Conservation (phyloP, 1,140 invertebrate genomes). For the Hyphantria cunea region DNA sequence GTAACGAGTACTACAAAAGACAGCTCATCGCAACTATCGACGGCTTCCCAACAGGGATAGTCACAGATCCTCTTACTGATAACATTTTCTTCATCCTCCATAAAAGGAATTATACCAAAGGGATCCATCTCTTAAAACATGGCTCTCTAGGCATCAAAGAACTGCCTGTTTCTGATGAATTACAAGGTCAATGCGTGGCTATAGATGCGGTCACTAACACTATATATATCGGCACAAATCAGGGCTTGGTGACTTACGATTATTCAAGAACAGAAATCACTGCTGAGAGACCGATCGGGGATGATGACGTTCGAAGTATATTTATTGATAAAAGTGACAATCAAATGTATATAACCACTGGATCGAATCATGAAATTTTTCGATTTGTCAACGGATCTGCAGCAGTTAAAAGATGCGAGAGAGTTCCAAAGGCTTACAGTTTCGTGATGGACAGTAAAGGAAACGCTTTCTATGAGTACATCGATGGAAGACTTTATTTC, state of each 20-base stretch:
- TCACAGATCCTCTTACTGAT: conserved; percentile 62
- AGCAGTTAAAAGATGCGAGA: conserved; percentile 68
- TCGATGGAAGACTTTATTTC: conserved; percentile 72
- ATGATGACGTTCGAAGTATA: conserved; percentile 67
- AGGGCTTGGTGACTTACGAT: conserved; percentile 65
- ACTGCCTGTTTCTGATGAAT: conserved; percentile 60
- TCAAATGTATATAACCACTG: conserved; percentile 71
- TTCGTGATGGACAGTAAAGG: conserved; percentile 67
- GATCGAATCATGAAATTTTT: conserved; percentile 64
- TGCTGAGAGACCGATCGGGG: conserved; percentile 67
- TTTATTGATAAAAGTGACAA: conserved; percentile 70
- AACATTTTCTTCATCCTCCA: conserved; percentile 71
- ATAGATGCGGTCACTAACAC: conserved; percentile 53
- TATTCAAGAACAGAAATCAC: conserved; percentile 57
- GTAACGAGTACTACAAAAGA: conserved; percentile 66
- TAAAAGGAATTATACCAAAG: conserved; percentile 73
- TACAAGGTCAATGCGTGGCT: conserved; percentile 64
- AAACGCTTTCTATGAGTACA: conserved; percentile 68
- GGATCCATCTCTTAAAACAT: conserved; percentile 63
- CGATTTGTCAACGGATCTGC: conserved; percentile 67
- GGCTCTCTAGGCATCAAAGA: conserved; percentile 70
- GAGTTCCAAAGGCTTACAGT: conserved; percentile 68
- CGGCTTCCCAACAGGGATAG: conserved; percentile 67
- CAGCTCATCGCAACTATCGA: conserved; percentile 67
- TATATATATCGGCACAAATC: conserved; percentile 71